Percentiles rank a stretch among this genome's conserved stretches.
phyloP scores from a whole-genome alignment of 2,113 vertebrate species.

The Phrynosoma platyrhinos region DNA sequence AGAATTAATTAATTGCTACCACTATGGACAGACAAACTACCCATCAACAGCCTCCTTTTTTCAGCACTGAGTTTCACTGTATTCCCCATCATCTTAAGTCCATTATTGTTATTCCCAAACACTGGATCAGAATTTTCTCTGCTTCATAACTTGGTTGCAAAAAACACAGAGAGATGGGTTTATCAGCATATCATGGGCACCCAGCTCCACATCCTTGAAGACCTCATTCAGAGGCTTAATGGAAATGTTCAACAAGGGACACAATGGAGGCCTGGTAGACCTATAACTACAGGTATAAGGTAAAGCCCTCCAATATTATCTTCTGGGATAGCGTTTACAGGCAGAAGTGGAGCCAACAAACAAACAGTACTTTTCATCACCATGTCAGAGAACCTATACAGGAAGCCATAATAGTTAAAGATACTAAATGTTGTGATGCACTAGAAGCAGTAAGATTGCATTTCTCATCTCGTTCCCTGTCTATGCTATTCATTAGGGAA shows the following conservation, averaged over 20 bases:
- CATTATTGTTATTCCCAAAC: no score
- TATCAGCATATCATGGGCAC: neutral
- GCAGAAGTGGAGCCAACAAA: neutral
- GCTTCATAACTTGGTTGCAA: neutral
- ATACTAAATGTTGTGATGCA: neutral
- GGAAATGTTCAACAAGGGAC: neutral
- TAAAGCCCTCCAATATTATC: neutral
- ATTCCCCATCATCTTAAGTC: no score
- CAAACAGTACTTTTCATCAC: neutral
- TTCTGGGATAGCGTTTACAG: neutral
- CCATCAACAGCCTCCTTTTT: no score
- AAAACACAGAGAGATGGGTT: neutral
- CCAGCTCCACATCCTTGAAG: neutral
- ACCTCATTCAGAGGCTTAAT: neutral
- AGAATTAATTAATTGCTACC: no score
- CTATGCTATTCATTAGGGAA: neutral
- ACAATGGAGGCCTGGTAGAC: neutral
- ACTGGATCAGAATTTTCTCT: neutral
- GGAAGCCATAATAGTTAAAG: neutral
- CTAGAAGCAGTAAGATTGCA: neutral
- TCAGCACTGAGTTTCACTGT: no score
- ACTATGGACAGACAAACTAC: no score
- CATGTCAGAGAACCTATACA: neutral
- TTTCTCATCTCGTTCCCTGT: neutral
- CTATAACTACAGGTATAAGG: neutral